Percentiles rank a stretch among this genome's conserved stretches.
Evolutionary conservation across 1,140 invertebrate species (phyloP).

Genomic region (Brachystomella parvula): DNA sequence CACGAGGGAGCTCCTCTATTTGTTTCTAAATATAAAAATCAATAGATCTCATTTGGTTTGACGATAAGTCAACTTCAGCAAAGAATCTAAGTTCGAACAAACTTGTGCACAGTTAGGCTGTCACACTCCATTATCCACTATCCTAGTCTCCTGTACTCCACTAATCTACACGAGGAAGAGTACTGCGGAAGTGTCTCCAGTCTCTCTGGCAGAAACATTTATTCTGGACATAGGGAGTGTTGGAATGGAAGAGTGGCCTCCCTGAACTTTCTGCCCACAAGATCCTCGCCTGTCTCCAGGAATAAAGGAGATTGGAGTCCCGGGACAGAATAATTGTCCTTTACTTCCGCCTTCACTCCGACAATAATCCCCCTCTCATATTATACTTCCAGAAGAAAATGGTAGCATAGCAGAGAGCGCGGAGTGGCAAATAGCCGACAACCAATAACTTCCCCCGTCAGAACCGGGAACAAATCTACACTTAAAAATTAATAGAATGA

Average conservation of each 20-base stretch:
- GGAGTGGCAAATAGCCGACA: background rate
- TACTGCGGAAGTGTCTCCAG: background rate
- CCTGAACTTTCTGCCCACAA: background rate
- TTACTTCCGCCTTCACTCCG: background rate
- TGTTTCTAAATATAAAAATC: background rate
- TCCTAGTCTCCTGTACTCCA: background rate
- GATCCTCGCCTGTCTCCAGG: background rate
- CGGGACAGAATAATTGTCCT: conserved; percentile 5
- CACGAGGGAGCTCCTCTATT: background rate
- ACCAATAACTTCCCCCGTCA: background rate
- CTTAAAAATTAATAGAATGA: background rate
- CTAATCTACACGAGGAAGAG: background rate
- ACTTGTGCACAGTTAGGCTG: background rate
- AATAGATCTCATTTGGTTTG: background rate
- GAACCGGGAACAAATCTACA: background rate
- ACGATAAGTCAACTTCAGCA: background rate
- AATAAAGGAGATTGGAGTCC: background rate
- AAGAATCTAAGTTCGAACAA: background rate
- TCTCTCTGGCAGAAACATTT: background rate
- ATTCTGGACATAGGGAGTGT: background rate
- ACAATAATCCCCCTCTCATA: background rate
- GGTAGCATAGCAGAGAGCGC: too few species aligned
- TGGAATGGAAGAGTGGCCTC: background rate
- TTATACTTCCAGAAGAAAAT: background rate
- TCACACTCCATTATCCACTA: conserved; percentile 10